Evolutionary conservation across 2,113 vertebrate species (phyloP).

Genomic region (Oxyruncus cristatus): DNA sequence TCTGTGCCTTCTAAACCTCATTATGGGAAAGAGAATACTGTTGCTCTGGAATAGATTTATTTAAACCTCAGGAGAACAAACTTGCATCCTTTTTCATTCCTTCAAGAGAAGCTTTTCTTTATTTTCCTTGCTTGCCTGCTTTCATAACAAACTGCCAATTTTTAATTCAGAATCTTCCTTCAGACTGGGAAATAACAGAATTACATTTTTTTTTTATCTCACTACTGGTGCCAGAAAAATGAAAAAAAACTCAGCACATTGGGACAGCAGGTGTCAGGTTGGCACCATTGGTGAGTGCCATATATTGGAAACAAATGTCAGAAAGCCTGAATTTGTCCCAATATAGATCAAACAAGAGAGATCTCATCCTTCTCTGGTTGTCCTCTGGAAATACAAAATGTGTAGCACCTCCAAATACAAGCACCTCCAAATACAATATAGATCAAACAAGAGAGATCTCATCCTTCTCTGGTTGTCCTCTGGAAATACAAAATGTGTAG

Average conservation of each 20-base stretch:
- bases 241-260: neutral
- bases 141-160: neutral
- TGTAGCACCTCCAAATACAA: too few relatives aligned
- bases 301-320: neutral
- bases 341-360: too few relatives aligned
- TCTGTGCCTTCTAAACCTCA: neutral
- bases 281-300: neutral
- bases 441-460: too few relatives aligned
- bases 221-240: neutral
- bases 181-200: neutral
- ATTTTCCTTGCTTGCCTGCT: neutral
- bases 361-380: too few relatives aligned
- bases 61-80: neutral
- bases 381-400: too few relatives aligned
- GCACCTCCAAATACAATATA: too few relatives aligned
- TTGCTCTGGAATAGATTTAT: neutral
- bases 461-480: too few relatives aligned
- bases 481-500: too few relatives aligned
- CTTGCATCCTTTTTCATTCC: neutral
- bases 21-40: neutral
- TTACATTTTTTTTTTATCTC: neutral
- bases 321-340: neutral
- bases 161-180: neutral
- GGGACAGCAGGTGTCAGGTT: neutral
- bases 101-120: neutral